Conservation (phyloP, 1,140 invertebrate genomes). For the Hycleus phaleratus region DNA sequence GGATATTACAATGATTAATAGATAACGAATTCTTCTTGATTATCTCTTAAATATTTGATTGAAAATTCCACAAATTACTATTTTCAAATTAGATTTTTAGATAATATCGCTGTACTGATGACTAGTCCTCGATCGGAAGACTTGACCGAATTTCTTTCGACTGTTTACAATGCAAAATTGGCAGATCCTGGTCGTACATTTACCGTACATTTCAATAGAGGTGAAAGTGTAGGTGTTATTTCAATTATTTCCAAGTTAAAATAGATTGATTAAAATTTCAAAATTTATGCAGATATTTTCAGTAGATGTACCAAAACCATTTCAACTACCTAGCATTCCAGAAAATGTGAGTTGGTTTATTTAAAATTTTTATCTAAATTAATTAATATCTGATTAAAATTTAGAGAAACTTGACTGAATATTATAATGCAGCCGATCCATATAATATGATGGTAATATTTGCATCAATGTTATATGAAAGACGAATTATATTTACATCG, state of each 20-base stretch:
- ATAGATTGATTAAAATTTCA: not conserved
- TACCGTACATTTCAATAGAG: slow-evolving; percentile 34
- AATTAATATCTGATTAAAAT: slow-evolving; percentile 21
- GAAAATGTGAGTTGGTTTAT: slow-evolving; percentile 73
- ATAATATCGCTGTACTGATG: slow-evolving; percentile 40
- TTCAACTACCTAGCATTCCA: slow-evolving; percentile 83
- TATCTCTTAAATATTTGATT: not conserved
- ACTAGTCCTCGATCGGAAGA: slow-evolving; percentile 38
- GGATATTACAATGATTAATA: no score
- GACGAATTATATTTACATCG: slow-evolving; percentile 85
- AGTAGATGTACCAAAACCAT: slow-evolving; percentile 68
- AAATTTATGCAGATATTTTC: slow-evolving; percentile 58
- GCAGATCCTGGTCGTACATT: slow-evolving; percentile 36
- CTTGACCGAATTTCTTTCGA: slow-evolving; percentile 36
- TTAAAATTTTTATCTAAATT: not conserved
- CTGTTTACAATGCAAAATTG: slow-evolving; percentile 35
- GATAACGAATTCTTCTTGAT: not conserved
- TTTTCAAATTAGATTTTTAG: slow-evolving; percentile 36
- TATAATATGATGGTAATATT: slow-evolving; percentile 92
- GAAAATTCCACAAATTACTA: slow-evolving; percentile 3
- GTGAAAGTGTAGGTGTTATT: slow-evolving; percentile 35
- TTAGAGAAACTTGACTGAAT: slow-evolving; percentile 91
- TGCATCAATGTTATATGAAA: slow-evolving; percentile 88
- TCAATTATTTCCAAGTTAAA: not conserved
- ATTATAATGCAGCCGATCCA: slow-evolving; percentile 87